Evolutionary conservation across 2,113 vertebrate genomes (phyloP), one percentile per base, ranked within the genome.

Genomic region (Emydocephalus ijimae): DNA sequence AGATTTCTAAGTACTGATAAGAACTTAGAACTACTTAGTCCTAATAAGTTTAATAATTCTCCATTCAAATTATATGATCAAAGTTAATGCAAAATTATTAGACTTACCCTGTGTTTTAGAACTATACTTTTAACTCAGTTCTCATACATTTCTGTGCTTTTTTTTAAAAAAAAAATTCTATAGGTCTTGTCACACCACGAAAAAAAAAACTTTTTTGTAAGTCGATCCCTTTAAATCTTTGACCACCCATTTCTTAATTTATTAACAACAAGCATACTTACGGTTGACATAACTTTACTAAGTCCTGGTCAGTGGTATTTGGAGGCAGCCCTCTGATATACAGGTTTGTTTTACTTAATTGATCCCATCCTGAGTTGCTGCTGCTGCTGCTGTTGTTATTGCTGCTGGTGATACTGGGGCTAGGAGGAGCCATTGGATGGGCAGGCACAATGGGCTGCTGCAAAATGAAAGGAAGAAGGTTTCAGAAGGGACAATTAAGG

Each of bases 341-440:
- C 95, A 99, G 98, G 97, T 99, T 99, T 24, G 99, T 99, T 98
- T 99, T 99, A 97, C 99, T 99, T 96, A 99, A 98, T 95, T 99
- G 99, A 96, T 99, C 99, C 98, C 99, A 99, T 96, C 99, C 99
- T 96, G 98, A 98, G 90, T 97, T 98, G 98, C 98, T 99, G 98
- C 98, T 98, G 97, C 98, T 98, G 96, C 98, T 99, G 96, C 98
- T 99, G 98, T 98, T 99, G 98, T 98, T 99, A 97, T 98, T 99
- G 97, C 98, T 99, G 98, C 98, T 99, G 98, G 98, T 99, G 97
- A 98, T 99, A 96, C 98, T 99, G 92, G 99, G 99, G 96, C 99
- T 99, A 96, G 99, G 99, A 94, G 99, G 99, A 98, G 99, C 99
- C 99, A 99, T 99, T 94, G 99, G 99, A 93, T 99, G 98, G 88